Evolutionary conservation across 2,888 invertebrate species (phyloP).

Genomic region (Tinea semifulvella): DNA sequence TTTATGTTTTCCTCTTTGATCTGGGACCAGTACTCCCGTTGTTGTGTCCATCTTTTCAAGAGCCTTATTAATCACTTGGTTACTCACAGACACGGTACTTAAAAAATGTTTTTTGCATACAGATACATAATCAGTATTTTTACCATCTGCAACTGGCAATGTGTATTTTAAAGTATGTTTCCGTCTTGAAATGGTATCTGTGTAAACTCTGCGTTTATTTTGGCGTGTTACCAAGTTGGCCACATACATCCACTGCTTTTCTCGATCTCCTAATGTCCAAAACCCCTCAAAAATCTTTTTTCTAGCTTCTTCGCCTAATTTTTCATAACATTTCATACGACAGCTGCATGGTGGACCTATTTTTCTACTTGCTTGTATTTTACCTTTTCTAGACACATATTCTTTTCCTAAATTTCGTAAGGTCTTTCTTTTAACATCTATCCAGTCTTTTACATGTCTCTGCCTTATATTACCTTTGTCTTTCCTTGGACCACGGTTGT

Average conservation of each 20-base stretch:
- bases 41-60: constrained; percentile 14
- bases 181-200: constrained; percentile 13
- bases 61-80: constrained; percentile 12
- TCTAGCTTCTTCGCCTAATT: constrained; percentile 14
- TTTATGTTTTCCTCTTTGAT: constrained; percentile 14
- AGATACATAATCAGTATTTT: constrained; percentile 6
- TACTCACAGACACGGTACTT: constrained; percentile 15
- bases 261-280: constrained; percentile 14
- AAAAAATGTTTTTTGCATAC: constrained; percentile 16
- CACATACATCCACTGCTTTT: constrained; percentile 15
- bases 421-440: not conserved
- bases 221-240: constrained; percentile 13
- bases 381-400: not conserved
- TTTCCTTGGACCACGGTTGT: not conserved
- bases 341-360: not conserved
- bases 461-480: not conserved
- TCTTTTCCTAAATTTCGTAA: not conserved
- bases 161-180: constrained; percentile 15
- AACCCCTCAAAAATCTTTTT: constrained; percentile 14
- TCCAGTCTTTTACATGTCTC: not conserved
- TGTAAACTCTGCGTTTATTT: constrained; percentile 15
- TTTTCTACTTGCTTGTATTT: not conserved
- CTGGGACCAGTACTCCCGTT: constrained; percentile 12
- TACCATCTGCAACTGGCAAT: constrained; percentile 5
- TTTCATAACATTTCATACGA: constrained; percentile 13